Evolutionary conservation across 2,797 vertebrate species (phyloP).

Genomic region (Lithobates pipiens): DNA sequence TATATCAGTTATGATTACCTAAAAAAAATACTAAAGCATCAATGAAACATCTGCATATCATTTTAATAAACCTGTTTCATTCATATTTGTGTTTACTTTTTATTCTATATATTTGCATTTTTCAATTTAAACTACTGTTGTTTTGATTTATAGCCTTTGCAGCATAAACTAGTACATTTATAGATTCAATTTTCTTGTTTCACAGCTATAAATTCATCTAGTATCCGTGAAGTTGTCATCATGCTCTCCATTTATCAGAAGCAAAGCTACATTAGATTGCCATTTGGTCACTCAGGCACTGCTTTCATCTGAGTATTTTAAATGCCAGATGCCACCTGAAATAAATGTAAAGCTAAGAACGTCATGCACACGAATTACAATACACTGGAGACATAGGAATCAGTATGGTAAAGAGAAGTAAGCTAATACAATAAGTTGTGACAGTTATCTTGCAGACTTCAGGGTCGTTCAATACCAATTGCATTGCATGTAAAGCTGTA

Average conservation of each 20-base stretch:
- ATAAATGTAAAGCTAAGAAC: slow-evolving; percentile 6
- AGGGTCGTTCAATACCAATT: neutral
- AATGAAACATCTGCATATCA: slow-evolving; percentile 1
- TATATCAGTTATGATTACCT: neutral
- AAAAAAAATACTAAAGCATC: neutral
- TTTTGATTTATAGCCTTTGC: slow-evolving; percentile 34
- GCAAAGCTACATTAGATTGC: slow-evolving; percentile 49
- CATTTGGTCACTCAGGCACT: slow-evolving; percentile 53
- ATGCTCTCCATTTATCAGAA: slow-evolving; percentile 55
- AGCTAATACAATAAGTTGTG: neutral
- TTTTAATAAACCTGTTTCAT: slow-evolving; percentile 17
- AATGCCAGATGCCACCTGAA: slow-evolving; percentile 52
- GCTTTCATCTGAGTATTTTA: slow-evolving; percentile 43
- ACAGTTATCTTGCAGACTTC: neutral
- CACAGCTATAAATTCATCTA: slow-evolving; percentile 53
- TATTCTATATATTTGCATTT: slow-evolving; percentile 37
- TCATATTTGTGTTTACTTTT: slow-evolving; percentile 22
- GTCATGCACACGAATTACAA: slow-evolving; percentile 21
- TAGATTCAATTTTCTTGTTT: slow-evolving; percentile 58
- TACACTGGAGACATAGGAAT: slow-evolving; percentile 5
- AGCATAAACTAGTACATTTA: slow-evolving; percentile 46
- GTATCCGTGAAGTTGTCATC: slow-evolving; percentile 56
- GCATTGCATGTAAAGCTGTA: neutral
- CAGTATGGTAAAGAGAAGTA: neutral
- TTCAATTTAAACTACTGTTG: slow-evolving; percentile 42